A percentile compares a stretch with the other conserved stretches of the same genome.
These are phyloP conservation scores for Acanthurus leucopareius DNA, from an alignment of 2,797 vertebrate species.

Conservation along the genomic window DNA sequence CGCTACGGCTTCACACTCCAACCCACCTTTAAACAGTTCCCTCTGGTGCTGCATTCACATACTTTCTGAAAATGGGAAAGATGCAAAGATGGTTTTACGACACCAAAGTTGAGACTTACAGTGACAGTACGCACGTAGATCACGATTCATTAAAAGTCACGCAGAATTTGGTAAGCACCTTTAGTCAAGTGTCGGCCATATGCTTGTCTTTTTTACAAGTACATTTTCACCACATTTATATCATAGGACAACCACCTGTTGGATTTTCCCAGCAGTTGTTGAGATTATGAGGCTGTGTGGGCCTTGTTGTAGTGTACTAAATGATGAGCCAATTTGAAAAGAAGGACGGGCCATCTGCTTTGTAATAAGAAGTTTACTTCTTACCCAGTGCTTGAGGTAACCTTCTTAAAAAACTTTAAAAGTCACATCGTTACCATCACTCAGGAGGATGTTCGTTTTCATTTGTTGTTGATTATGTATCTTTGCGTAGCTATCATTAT, in stretches of 20 bases:
- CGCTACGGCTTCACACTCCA: conserved; percentile 88
- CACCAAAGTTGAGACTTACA: neutral
- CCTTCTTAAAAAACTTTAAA: neutral
- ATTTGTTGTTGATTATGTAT: too few relatives aligned
- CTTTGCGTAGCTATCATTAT: neutral
- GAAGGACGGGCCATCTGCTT: accelerated
- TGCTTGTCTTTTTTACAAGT: neutral
- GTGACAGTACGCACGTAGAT: neutral
- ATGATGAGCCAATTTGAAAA: neutral
- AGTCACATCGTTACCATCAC: neutral
- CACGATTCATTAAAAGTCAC: accelerated
- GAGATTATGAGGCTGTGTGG: neutral
- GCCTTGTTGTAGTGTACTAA: too few relatives aligned
- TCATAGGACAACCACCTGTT: conserved; percentile 33
- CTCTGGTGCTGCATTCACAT: conserved; percentile 61
- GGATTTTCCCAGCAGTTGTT: neutral
- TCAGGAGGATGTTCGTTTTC: too few relatives aligned
- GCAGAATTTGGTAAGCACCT: neutral
- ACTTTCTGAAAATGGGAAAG: conserved; percentile 13
- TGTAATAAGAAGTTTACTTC: neutral
- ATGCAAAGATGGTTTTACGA: accelerated
- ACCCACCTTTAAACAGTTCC: conserved; percentile 93
- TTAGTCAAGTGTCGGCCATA: accelerated
- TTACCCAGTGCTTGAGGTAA: neutral
- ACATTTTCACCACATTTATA: neutral